Evolutionary conservation across 2,113 vertebrate genomes (phyloP), one percentile per base, ranked within the genome.

Genomic region (Pterocles orientalis): DNA sequence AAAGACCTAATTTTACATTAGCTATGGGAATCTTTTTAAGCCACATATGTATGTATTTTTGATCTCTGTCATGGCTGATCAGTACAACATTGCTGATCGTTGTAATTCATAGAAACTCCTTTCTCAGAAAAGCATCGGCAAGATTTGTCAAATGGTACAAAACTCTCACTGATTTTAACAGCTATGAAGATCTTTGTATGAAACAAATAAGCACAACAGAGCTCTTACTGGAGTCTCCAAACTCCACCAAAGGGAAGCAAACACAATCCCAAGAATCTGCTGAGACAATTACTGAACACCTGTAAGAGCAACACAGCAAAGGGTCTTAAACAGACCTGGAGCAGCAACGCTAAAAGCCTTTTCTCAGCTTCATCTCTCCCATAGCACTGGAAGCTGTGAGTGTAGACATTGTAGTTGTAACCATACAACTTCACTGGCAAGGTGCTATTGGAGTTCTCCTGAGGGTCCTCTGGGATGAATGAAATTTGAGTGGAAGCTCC

Each of bases 401-500:
- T 99, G 95, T 99, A 99, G 64, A 99, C 98, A 1, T 97, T 98
- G 96, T 99, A 99, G 15, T 88, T 85, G 23, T 99, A 99, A 71
- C 99, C 99, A 3, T 99, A 99, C 47, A 99, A 94, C 12, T 98
- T 98, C 94, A 99, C 97, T 71, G 61, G 95, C 86, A 98, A 64
- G n/a, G 97, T 98, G 90, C 97, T 97, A 0, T 96, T 86, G 34
- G 94, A 94, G 3, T 66, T 94, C 15, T 89, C 81, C 14, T 92
- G 73, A 33, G 79, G 64, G 24, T 97, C 95, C 65, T 92, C 93
- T 0, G 97, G 93, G 3, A 96, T 95, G 70, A 99, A 99, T 53
- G 99, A 98, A 47, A 99, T 99, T 95, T 99, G 99, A 54, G 99
- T 99, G 34, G 99, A 99, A 47, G 99, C 99, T 12, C 99, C 99